Conservation (phyloP, 2,797 vertebrate species). For the Nyctibius grandis region DNA sequence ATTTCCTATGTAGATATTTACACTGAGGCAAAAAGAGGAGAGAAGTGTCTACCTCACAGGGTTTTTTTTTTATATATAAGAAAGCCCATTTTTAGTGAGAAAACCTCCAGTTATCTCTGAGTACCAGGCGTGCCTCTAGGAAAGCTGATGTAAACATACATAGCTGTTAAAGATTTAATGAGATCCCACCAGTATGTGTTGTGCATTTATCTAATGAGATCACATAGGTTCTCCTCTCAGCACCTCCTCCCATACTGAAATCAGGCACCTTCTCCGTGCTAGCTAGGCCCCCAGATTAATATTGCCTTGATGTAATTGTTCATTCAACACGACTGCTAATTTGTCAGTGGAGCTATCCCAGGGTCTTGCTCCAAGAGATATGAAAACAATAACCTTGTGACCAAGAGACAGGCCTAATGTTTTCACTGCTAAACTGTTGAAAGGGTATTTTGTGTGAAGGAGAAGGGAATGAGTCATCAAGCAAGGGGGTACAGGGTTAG, state of each 20-base stretch:
- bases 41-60: background rate
- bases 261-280: background rate
- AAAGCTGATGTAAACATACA: slow-evolving; percentile 31
- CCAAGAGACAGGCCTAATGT: slow-evolving; percentile 36
- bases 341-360: slow-evolving; percentile 54
- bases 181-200: background rate
- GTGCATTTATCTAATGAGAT: slow-evolving; percentile 49
- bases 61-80: background rate
- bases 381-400: slow-evolving; percentile 66
- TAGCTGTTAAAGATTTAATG: slow-evolving; percentile 41
- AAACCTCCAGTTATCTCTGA: background rate
- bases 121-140: background rate
- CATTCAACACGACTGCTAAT: slow-evolving; percentile 55
- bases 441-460: slow-evolving; percentile 57
- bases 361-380: slow-evolving; percentile 59
- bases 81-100: background rate
- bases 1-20: slow-evolving; percentile 17
- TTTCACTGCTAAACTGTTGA: slow-evolving; percentile 53
- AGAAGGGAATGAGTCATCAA: slow-evolving; percentile 32
- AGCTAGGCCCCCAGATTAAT: slow-evolving; percentile 43
- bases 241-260: slow-evolving; percentile 48
- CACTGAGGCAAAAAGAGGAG: background rate
- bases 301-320: slow-evolving; percentile 55
- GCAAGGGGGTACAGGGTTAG: background rate
- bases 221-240: slow-evolving; percentile 40